Percentiles rank a stretch among this genome's conserved stretches.
These are phyloP conservation scores for Phrynosoma platyrhinos DNA, from an alignment of 2,113 vertebrate genomes.

Conservation along the genomic window DNA sequence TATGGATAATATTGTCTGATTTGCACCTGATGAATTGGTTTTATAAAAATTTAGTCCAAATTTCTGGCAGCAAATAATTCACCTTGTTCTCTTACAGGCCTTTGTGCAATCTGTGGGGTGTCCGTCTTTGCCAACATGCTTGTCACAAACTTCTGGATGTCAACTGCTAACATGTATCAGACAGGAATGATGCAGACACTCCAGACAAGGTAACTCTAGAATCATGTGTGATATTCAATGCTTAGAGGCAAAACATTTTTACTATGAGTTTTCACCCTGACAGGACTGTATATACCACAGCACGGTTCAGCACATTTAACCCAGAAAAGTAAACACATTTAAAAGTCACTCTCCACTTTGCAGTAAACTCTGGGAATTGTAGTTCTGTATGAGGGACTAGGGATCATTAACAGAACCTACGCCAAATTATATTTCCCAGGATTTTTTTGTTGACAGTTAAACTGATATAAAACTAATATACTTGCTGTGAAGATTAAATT, in stretches of 20 bases:
- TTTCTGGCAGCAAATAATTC: background rate
- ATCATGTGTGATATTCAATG: rapidly evolving
- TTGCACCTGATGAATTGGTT: background rate
- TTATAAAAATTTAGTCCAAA: background rate
- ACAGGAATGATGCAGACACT: slow-evolving; percentile 76
- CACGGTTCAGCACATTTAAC: rapidly evolving
- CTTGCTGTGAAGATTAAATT: background rate
- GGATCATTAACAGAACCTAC: background rate
- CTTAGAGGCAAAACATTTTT: background rate
- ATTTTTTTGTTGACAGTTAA: background rate
- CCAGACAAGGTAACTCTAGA: slow-evolving; percentile 77
- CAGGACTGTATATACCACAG: background rate
- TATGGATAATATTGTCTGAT: background rate
- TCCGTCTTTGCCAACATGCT: slow-evolving; percentile 93
- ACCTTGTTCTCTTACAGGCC: slow-evolving; percentile 71
- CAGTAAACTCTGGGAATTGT: background rate
- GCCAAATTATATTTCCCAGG: background rate
- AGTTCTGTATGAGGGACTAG: background rate
- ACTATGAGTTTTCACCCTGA: background rate
- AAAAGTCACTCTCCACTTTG: background rate
- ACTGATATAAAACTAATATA: background rate
- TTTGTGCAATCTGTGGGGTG: slow-evolving; percentile 89
- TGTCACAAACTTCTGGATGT: slow-evolving; percentile 90
- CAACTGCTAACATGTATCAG: slow-evolving; percentile 77
- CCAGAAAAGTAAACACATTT: background rate